Evolutionary conservation across 2,888 invertebrate species (phyloP).

Genomic region (Diarsia brunnea): DNA sequence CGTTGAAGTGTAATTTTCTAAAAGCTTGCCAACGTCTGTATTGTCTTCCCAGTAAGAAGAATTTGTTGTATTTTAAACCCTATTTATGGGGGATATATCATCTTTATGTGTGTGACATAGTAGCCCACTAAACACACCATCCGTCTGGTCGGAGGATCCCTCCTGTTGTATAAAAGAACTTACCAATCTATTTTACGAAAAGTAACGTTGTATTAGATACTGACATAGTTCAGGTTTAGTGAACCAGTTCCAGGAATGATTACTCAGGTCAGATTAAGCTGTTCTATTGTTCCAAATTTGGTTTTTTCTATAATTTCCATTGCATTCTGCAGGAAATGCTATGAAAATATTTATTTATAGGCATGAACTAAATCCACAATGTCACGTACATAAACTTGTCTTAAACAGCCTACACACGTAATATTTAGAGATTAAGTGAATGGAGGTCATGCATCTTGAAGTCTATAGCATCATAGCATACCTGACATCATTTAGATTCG

Average conservation of each 20-base stretch:
- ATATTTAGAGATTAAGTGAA: conserved; percentile 38
- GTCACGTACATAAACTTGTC: conserved; percentile 31
- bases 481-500: conserved; percentile 43
- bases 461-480: conserved; percentile 7
- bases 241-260: background rate
- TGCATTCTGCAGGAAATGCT: background rate
- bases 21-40: background rate
- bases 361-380: conserved; percentile 25
- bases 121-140: background rate
- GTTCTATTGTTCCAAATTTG: background rate
- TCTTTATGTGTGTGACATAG: conserved; percentile 28
- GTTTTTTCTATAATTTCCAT: background rate
- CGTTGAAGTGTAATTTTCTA: background rate
- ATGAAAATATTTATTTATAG: background rate
- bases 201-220: background rate
- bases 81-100: conserved; percentile 44
- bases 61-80: conserved; percentile 43
- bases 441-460: conserved; percentile 39
- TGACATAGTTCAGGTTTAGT: background rate
- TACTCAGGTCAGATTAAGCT: background rate
- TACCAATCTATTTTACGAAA: background rate
- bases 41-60: conserved; percentile 15
- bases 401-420: conserved; percentile 28
- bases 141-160: background rate
- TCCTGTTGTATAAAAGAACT: background rate